A percentile compares a stretch with the other conserved stretches of the same genome.
Conservation (phyloP, 2,888 invertebrate genomes). For the Acrobasis repandana region DNA sequence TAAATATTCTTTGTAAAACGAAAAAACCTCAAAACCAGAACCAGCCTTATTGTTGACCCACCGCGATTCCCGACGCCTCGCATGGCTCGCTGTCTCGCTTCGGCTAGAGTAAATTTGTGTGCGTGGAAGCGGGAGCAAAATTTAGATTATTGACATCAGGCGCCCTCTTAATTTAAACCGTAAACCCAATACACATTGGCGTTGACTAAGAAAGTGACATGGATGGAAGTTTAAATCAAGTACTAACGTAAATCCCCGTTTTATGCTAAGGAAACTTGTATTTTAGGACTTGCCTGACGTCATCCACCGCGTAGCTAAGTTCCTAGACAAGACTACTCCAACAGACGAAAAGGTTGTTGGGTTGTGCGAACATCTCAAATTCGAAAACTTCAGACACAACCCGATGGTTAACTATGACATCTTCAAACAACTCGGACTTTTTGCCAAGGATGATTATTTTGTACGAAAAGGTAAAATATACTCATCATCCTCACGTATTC, state of each 20-base stretch:
- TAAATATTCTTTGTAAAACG: too few relatives aligned
- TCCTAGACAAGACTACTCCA: conserved; percentile 31
- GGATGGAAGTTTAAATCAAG: neutral
- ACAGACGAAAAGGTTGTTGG: conserved; percentile 44
- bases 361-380: conserved; percentile 85
- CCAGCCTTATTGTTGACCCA: too few relatives aligned
- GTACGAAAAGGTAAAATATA: conserved; percentile 36
- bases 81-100: too few relatives aligned
- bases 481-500: too few relatives aligned
- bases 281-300: conserved; percentile 29
- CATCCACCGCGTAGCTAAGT: conserved; percentile 27
- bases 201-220: neutral
- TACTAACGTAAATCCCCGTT: neutral
- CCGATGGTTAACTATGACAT: conserved; percentile 35
- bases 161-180: too few relatives aligned
- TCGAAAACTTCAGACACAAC: conserved; percentile 65
- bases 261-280: neutral
- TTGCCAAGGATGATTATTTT: conserved; percentile 28
- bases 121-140: too few relatives aligned
- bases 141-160: too few relatives aligned
- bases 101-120: too few relatives aligned
- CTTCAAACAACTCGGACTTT: conserved; percentile 26
- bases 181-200: too few relatives aligned
- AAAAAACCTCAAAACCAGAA: too few relatives aligned
- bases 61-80: too few relatives aligned